Evolutionary conservation across 2,797 vertebrate genomes (phyloP).

Genomic region (Scleropages formosus): DNA sequence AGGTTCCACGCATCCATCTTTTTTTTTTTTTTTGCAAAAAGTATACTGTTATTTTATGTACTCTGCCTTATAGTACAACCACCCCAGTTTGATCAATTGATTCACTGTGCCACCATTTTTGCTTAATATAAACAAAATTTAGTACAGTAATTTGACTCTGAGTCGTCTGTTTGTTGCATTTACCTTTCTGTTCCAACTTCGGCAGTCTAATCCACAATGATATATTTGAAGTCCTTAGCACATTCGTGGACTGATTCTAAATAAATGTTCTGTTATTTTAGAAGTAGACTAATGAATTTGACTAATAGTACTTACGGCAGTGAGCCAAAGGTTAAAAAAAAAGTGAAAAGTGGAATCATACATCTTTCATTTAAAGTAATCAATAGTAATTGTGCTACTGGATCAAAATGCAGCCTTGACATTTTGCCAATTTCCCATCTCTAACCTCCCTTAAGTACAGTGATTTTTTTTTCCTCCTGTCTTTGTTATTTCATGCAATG

Average conservation of each 20-base stretch:
- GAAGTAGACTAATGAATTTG: neutral
- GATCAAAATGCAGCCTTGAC: conserved; percentile 24
- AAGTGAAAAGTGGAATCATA: conserved; percentile 10
- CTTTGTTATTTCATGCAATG: neutral
- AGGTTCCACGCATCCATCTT: too few species aligned
- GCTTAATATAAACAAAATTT: too few species aligned
- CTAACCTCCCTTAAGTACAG: conserved; percentile 4
- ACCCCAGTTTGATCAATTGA: too few species aligned
- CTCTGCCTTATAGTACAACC: too few species aligned
- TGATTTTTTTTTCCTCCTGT: neutral
- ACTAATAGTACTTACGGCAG: conserved; percentile 21
- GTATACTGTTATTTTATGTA: too few species aligned
- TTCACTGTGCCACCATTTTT: too few species aligned
- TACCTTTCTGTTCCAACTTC: neutral
- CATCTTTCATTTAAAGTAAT: conserved; percentile 29
- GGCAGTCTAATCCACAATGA: neutral
- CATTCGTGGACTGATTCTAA: neutral
- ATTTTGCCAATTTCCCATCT: conserved; percentile 18
- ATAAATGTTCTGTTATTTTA: neutral
- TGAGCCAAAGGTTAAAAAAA: conserved; percentile 29
- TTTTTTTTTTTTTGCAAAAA: too few species aligned
- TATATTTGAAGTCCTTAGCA: neutral
- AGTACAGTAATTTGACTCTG: too few species aligned
- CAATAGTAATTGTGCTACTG: conserved; percentile 22
- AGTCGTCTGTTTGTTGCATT: too few species aligned